A percentile compares a stretch with the other conserved stretches of the same genome.
These are phyloP conservation scores for Drosophila prostipennis DNA, from an alignment of 2,888 invertebrate species.

Conservation along the genomic window DNA sequence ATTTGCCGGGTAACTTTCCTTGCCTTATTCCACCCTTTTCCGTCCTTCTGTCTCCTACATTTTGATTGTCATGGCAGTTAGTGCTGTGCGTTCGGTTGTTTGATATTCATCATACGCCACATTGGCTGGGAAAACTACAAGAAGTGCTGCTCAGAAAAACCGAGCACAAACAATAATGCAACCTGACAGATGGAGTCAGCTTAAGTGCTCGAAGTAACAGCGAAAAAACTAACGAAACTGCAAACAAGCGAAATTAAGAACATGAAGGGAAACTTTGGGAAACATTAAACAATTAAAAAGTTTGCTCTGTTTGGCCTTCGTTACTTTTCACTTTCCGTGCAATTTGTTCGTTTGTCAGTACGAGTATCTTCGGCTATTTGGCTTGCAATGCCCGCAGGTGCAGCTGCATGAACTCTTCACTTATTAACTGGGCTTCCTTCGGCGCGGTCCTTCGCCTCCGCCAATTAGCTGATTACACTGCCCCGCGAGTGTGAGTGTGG, in stretches of 20 bases:
- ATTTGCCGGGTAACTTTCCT: slow-evolving; percentile 31
- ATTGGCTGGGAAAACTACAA: slow-evolving; percentile 31
- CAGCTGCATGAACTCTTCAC: slow-evolving; percentile 24
- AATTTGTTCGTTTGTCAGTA: slow-evolving; percentile 18
- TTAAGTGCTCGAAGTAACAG: slow-evolving; percentile 36
- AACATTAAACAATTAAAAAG: slow-evolving; percentile 75
- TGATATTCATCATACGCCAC: slow-evolving; percentile 60
- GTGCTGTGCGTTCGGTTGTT: slow-evolving; percentile 30
- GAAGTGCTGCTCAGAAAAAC: slow-evolving; percentile 24
- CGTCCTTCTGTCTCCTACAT: slow-evolving; percentile 5
- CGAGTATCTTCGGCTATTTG: slow-evolving; percentile 29
- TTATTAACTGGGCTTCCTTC: slow-evolving; percentile 38
- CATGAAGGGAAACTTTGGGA: slow-evolving; percentile 58
- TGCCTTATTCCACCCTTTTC: slow-evolving; percentile 1
- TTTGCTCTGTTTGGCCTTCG: slow-evolving; percentile 47
- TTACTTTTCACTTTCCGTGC: slow-evolving; percentile 33
- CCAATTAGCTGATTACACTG: slow-evolving; percentile 50
- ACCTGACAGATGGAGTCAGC: slow-evolving; percentile 35
- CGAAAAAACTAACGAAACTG: slow-evolving; percentile 41
- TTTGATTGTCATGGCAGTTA: slow-evolving; percentile 36
- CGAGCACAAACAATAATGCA: slow-evolving; percentile 25
- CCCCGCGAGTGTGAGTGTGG: background rate
- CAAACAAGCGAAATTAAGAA: slow-evolving; percentile 46
- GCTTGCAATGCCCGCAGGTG: slow-evolving; percentile 24
- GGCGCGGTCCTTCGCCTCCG: slow-evolving; percentile 15